Evolutionary conservation across 2,888 invertebrate genomes (phyloP), one percentile per base, ranked within the genome.

Genomic region (Microctonus aethiopoides): DNA sequence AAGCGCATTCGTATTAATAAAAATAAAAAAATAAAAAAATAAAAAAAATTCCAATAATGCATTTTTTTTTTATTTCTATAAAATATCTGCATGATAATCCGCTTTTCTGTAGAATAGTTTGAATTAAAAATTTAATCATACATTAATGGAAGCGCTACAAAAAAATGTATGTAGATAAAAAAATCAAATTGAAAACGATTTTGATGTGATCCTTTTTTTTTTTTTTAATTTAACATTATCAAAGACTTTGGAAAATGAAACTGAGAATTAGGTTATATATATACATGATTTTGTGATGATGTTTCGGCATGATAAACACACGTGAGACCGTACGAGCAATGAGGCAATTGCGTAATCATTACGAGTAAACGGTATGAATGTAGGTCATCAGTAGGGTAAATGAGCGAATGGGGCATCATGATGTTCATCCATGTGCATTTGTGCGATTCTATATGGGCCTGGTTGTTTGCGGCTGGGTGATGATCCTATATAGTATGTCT

Each of bases 381-480:
- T 61, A 22, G 65, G 41, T 61, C 60, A 39, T 52, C 32, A 32
- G 39, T 46, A 16, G 16, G 16, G 46, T 46, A 46, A 46, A 46
- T 46, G 46, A 46, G 46, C 7, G 16, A 16, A 46, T 46, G 39
- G 61, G 54, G 54, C 36, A 70, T n/a, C n/a, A n/a, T 54, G 36
- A 70, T 70, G 70, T 61, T 65, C 70, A 54, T 60, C 54, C 13
- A 60, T 69, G 60, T 52, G 22, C 54, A 59, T 41, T 65, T 51
- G 56, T 61, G 65, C 61, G 65, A 60, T 36, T 61, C 61, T 52
- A 52, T 46, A 36, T n/a, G n/a, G 61, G 54, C 46, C 66, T 67
- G 70, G 64, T 74, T 75, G 74, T 76, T 76, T 74, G 75, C 60
- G 75, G 72, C 63, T 62, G 52, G 57, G 63, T 69, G 73, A 73